Evolutionary conservation across 2,113 vertebrate genomes (phyloP).

Genomic region (Mesoclemmys tuberculata): DNA sequence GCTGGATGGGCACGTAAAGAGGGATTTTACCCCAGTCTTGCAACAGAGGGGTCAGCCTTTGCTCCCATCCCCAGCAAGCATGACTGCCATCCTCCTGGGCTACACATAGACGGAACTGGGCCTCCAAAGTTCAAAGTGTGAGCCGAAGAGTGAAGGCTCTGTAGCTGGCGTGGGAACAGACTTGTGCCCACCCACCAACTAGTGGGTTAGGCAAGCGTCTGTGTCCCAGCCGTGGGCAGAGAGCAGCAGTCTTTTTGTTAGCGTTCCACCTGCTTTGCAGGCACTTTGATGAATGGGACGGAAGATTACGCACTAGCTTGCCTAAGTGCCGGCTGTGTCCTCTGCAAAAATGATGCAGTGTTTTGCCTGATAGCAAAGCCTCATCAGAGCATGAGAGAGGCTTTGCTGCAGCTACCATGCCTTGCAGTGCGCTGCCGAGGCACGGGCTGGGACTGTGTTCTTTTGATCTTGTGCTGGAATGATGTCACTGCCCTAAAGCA

Average conservation of each 20-base stretch:
- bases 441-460: background rate
- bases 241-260: background rate
- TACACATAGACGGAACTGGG: background rate
- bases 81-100: background rate
- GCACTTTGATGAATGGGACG: background rate
- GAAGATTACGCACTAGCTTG: background rate
- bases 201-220: background rate
- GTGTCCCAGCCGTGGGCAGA: background rate
- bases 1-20: background rate
- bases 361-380: background rate
- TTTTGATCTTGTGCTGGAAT: background rate
- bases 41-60: background rate
- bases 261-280: background rate
- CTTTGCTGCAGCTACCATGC: background rate
- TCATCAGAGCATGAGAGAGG: background rate
- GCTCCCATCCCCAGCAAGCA: background rate
- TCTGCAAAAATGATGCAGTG: background rate
- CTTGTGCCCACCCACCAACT: background rate
- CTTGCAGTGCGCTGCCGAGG: too few species aligned
- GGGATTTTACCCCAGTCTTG: background rate
- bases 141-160: background rate
- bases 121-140: background rate
- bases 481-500: background rate
- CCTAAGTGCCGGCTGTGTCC: background rate
- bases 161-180: background rate